Conservation (phyloP, 2,888 invertebrate genomes). For the Kuschelorhynchus macadamiae region DNA sequence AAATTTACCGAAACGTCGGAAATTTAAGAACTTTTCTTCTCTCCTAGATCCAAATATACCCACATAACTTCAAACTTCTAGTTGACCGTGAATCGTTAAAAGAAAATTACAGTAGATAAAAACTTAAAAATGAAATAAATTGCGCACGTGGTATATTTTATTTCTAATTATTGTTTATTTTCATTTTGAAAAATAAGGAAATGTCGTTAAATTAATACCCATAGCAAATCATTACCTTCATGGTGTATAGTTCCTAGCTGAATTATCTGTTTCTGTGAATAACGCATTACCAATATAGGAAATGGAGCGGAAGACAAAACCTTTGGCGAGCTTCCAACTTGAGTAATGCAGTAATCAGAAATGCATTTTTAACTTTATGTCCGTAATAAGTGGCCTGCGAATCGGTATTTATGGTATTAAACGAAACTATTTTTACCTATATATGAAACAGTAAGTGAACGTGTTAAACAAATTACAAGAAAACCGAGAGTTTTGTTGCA, state of each 20-base stretch:
- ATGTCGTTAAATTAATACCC: not conserved
- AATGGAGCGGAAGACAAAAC: slow-evolving; percentile 39
- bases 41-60: no score
- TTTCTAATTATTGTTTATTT: no score
- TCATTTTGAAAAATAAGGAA: no score
- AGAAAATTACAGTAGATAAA: no score
- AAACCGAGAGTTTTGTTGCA: no score
- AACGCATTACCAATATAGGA: slow-evolving; percentile 37
- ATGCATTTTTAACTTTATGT: slow-evolving; percentile 37
- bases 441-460: not conserved
- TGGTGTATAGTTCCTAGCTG: slow-evolving; percentile 33
- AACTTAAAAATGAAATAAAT: no score
- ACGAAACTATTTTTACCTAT: not conserved
- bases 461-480: not conserved
- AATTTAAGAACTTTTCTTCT: no score
- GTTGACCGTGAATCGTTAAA: no score
- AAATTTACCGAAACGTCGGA: no score
- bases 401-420: slow-evolving; percentile 1
- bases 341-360: slow-evolving; percentile 33
- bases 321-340: slow-evolving; percentile 38
- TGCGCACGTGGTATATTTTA: no score
- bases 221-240: slow-evolving; percentile 15
- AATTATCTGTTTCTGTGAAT: slow-evolving; percentile 23
- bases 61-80: no score
- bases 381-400: slow-evolving; percentile 14